phyloP scores from a whole-genome alignment of 2,797 vertebrate genomes.

The Eremophila alpestris region DNA sequence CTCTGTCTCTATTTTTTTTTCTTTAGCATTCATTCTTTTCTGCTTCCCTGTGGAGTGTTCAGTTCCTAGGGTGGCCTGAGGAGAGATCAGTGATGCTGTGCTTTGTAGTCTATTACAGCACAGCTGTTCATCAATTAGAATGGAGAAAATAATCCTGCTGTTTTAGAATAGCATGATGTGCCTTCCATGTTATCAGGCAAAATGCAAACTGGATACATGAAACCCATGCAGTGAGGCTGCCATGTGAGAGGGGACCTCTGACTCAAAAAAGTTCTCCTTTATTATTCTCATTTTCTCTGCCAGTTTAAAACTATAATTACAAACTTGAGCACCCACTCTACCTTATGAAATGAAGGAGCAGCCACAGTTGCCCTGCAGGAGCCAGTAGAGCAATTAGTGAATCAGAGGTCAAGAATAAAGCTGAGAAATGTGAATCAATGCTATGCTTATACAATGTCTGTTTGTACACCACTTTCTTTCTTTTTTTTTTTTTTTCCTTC shows the following conservation, averaged over 20 bases:
- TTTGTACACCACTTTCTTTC: not conserved
- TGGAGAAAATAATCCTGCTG: constrained; percentile 69
- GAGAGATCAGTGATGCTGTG: constrained; percentile 73
- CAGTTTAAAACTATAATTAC: constrained; percentile 32
- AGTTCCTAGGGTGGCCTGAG: constrained; percentile 72
- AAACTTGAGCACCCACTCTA: constrained; percentile 30
- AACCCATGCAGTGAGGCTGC: constrained; percentile 45
- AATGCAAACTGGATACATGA: constrained; percentile 67
- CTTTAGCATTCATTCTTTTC: constrained; percentile 7
- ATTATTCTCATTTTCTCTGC: constrained; percentile 5
- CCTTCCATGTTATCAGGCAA: constrained; percentile 53
- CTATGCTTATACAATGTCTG: not conserved
- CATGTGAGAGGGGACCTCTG: not conserved
- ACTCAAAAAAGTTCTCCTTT: constrained; percentile 17
- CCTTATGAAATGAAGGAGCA: constrained; percentile 15
- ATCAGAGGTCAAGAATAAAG: constrained; percentile 37
- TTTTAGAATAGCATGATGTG: constrained; percentile 46
- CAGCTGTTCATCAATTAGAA: constrained; percentile 75
- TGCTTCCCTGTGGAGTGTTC: constrained; percentile 62
- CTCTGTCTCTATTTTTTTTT: not conserved
- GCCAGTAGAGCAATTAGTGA: constrained; percentile 16
- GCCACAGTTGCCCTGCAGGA: constrained; percentile 24
- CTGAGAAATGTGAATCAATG: constrained; percentile 20
- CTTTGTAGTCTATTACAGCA: constrained; percentile 69
- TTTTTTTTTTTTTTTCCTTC: rapidly evolving